Percentiles rank a stretch among this genome's conserved stretches.
Evolutionary conservation across 2,888 invertebrate species (phyloP).

Genomic region (Andricus curvator): DNA sequence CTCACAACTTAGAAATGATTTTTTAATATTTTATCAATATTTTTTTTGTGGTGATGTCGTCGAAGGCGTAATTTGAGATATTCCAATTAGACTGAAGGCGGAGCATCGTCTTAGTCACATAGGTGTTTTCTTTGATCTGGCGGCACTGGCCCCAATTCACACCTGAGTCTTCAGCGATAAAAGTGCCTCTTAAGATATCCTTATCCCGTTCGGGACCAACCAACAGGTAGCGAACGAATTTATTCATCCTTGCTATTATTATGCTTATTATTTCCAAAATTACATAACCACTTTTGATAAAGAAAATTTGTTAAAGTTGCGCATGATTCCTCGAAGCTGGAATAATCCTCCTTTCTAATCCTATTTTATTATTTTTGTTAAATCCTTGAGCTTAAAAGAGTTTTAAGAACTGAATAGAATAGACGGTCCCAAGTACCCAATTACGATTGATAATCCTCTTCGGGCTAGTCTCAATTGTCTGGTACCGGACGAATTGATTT

Average conservation of each 20-base stretch:
- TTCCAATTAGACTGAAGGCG: conserved; percentile 53
- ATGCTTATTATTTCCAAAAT: conserved; percentile 2
- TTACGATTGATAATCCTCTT: conserved; percentile 64
- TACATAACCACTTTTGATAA: not conserved
- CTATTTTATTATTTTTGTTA: not conserved
- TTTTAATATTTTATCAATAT: not conserved
- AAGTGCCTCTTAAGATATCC: conserved; percentile 66
- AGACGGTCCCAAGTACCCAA: conserved; percentile 47
- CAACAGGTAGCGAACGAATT: conserved; percentile 45
- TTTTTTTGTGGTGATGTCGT: not conserved
- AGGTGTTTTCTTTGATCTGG: conserved; percentile 57
- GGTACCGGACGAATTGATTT: conserved; percentile 28
- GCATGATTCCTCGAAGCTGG: not conserved
- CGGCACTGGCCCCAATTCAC: conserved; percentile 66
- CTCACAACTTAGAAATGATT: not conserved
- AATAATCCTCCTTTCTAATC: not conserved
- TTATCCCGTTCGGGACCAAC: conserved; percentile 55
- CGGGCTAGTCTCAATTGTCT: conserved; percentile 56
- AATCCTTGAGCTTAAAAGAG: not conserved
- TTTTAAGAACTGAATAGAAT: conserved; percentile 3
- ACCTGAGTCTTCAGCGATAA: conserved; percentile 69
- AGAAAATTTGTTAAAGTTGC: not conserved
- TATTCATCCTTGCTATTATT: conserved; percentile 39
- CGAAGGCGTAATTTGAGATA: conserved; percentile 41
- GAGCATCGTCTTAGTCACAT: conserved; percentile 18